Base-by-base conservation (phyloP, 2,888 invertebrate genomes). In the Pyrrhosoma nymphula region DNA sequence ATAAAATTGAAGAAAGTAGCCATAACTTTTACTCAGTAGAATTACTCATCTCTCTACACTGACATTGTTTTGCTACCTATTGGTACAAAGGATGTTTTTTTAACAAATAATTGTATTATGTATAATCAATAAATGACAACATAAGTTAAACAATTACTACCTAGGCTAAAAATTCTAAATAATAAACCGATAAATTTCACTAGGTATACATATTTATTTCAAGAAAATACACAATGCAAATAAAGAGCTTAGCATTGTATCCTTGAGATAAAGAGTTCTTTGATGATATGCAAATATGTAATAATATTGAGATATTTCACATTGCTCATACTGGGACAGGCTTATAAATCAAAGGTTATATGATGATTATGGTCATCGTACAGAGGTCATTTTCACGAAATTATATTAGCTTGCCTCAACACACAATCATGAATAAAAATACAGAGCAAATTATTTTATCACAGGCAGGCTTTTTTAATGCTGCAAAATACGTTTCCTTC, bases 261-360 rank as follows among this genome's bases (percentile, higher is more conserved):
- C 82, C 82, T 82, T 82, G 82, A 82, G 82, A 82, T 82, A 82
- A 82, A 82, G 82, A 82, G 82, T 82, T 82, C 35, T 82, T 82
- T 82, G 30, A 82, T 35, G 26, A 26, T n/a, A 69, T 14, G 14
- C n/a, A 82, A 16, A 35, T n/a, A 26, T 14, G 35, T 82, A 35
- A 82, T 18, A 69, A 82, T 82, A 35, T 82, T 2, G 35, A 82
- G 69, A 69, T 26, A 82, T 0, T 14, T 69, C 69, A 12, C 16
- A 35, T 82, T 35, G 30, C 82, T 82, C 82, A 82, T 82, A 82
- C 35, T 82, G 30, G 35, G 82, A 69, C n/a, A 69, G 69, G 14
- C 6, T 3, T n/a, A 69, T 12, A 23, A 69, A n/a, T 69, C 26
- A 69, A 69, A n/a, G 26, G 60, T 47, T 60, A 60, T 4, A n/a